Conservation (phyloP, 2,113 vertebrate genomes). For the Merops nubicus region DNA sequence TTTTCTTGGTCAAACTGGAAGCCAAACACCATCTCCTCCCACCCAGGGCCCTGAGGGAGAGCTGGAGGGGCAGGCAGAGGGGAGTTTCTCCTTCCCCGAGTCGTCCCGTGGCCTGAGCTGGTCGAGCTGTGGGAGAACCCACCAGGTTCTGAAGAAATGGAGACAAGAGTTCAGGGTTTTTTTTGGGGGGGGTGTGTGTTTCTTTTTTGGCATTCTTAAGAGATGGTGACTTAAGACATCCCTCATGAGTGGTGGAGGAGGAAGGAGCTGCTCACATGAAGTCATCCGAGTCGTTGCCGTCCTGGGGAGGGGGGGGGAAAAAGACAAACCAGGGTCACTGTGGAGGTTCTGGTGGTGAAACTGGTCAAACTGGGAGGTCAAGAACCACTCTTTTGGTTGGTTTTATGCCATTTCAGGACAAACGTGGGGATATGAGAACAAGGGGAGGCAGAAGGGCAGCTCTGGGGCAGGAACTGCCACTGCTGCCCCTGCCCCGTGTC, state of each 20-base stretch:
- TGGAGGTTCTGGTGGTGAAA: background rate
- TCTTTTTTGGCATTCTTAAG: background rate
- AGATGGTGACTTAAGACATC: background rate
- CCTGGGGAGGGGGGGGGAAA: background rate
- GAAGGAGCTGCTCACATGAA: background rate
- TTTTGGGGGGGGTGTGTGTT: background rate
- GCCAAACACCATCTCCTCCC: background rate
- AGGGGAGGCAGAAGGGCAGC: no score
- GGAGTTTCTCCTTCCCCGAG: background rate
- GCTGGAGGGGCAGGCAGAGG: background rate
- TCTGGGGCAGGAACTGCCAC: no score
- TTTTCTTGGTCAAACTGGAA: background rate
- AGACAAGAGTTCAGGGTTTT: background rate
- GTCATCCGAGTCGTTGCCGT: background rate
- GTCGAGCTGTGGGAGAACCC: background rate
- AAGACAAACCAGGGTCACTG: background rate
- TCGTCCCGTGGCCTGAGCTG: background rate
- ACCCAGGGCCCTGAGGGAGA: background rate
- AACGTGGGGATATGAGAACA: no score
- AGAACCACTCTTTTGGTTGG: no score
- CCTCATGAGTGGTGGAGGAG: background rate
- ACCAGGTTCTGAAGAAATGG: background rate
- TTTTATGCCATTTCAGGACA: no score
- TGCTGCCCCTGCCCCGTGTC: fast-evolving
- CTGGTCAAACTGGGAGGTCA: no score